These are phyloP conservation scores for Meles meles DNA, from an alignment of 2,113 vertebrate species.

Conservation along the genomic window DNA sequence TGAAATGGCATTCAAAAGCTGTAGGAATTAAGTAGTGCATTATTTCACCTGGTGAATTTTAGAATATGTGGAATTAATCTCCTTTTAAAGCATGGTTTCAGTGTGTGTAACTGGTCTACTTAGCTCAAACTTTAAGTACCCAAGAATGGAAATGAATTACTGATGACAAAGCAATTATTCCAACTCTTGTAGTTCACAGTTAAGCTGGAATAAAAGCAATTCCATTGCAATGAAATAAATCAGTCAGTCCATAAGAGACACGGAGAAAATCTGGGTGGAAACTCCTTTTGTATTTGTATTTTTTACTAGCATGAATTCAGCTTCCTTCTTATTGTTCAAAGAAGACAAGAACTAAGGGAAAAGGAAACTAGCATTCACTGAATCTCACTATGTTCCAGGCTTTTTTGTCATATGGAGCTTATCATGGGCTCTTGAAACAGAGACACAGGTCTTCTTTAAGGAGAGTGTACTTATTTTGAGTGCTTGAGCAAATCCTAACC, in stretches of 20 bases:
- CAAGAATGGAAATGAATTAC: background rate
- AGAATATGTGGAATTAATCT: constrained; percentile 49
- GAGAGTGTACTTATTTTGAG: rapidly evolving
- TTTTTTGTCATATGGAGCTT: background rate
- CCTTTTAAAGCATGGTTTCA: background rate
- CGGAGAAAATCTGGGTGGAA: background rate
- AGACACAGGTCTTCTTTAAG: background rate
- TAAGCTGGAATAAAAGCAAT: constrained; percentile 14
- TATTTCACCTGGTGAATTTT: constrained; percentile 20
- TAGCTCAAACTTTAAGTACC: background rate
- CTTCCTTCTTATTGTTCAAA: background rate
- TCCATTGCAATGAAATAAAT: constrained; percentile 31
- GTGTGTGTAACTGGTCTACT: background rate
- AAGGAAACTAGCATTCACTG: background rate
- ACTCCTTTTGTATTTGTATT: background rate
- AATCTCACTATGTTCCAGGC: background rate
- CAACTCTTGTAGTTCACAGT: background rate
- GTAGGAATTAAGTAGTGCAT: constrained; percentile 27
- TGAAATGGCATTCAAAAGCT: constrained; percentile 28
- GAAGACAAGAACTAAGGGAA: background rate
- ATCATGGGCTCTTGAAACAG: too few species aligned
- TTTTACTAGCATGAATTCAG: background rate
- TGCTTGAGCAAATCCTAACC: background rate
- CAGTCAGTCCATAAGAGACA: background rate
- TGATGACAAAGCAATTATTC: constrained; percentile 27